Base-by-base conservation (phyloP, 2,888 invertebrate species). In the Cordilura impudica region DNA sequence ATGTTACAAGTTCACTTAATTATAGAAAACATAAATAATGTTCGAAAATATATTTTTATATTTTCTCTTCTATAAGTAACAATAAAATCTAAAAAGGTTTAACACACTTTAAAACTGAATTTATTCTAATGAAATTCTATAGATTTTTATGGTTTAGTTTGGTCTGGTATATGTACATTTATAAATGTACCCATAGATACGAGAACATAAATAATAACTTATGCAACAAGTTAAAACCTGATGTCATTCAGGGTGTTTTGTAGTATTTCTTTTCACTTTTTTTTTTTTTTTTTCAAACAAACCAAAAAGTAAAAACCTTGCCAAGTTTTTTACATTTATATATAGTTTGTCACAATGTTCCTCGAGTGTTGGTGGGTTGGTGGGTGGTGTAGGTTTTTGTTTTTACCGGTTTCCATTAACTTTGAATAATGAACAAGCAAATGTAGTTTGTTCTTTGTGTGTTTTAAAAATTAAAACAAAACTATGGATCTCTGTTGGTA, bases 371-470 rank as follows among this genome's bases (percentile, higher is more conserved):
- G 14, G n/a, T 35, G 5, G 19, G 0, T 19, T 47, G 29, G 39
- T 60, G 12, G 26, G 60, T 31, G 31, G 53, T 19, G 49, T 43
- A 43, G 23, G 51, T 63, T 63, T 63, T 56, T 23, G 45, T 49
- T 69, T 65, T 56, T 63, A 63, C 69, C 75, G 75, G 69, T 69
- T 63, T 47, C 75, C 69, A 69, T 78, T 61, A 66, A 70, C 60
- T 49, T 49, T 63, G 74, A 66, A 66, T 78, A 74, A n/a, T n/a
- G 65, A 45, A 70, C 70, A 70, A 56, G 47, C 35, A 54, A 66
- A 58, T 66, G 58, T 43, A 51, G 21, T 39, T 23, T 39, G 7
- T 19, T n/a, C 26, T 53, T 26, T 26, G 0, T 16, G 26, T 26
- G 2, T 2, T 16, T 39, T 54, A 26, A 16, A 19, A 29, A 23